These are phyloP conservation scores for Ammodytes dubius DNA, from an alignment of 2,113 vertebrate species.

Conservation along the genomic window DNA sequence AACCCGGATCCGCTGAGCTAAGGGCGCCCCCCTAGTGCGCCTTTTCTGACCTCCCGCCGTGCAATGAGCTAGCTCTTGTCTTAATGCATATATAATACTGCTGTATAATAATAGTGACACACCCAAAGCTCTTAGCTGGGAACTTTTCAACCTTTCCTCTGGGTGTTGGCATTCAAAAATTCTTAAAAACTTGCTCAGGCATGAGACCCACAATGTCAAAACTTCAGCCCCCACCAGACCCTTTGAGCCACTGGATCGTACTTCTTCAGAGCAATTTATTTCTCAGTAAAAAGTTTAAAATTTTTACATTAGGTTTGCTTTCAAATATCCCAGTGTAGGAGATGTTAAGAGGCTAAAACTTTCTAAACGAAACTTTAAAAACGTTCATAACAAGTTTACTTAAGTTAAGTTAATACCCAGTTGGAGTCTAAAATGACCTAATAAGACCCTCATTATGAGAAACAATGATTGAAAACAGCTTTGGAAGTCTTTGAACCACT, in stretches of 20 bases:
- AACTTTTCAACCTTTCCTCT: constrained; percentile 45
- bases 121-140: background rate
- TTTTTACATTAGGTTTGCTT: constrained; percentile 22
- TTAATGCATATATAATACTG: background rate
- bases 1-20: too few relatives aligned
- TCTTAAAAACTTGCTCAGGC: constrained; percentile 31
- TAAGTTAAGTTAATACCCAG: background rate
- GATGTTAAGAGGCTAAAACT: background rate
- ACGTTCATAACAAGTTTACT: background rate
- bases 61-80: background rate
- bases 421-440: background rate
- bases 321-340: constrained; percentile 20
- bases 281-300: constrained; percentile 6
- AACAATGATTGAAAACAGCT: constrained; percentile 1
- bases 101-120: background rate
- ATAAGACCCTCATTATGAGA: background rate
- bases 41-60: background rate
- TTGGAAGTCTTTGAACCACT: constrained; percentile 11
- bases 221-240: constrained; percentile 1
- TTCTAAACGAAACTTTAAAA: constrained; percentile 17
- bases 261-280: constrained; percentile 23
- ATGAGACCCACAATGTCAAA: constrained; percentile 45
- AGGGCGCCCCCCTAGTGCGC: too few relatives aligned
- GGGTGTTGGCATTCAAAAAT: constrained; percentile 38
- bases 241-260: constrained; percentile 15